These are phyloP conservation scores for Sula dactylatra DNA, from an alignment of 2,113 vertebrate genomes.

Conservation along the genomic window DNA sequence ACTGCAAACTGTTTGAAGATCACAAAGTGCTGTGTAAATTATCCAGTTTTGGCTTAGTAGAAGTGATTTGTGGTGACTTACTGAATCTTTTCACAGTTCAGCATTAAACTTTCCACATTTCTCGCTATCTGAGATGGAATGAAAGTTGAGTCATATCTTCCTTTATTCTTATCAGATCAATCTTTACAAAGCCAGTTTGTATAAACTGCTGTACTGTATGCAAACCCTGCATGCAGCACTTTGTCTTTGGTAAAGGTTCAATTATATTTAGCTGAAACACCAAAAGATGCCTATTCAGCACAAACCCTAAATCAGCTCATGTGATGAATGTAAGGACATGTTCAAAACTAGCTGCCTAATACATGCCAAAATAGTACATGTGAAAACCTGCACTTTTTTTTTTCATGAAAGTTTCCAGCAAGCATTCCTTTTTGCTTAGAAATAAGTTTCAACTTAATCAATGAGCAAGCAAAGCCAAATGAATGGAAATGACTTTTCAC, in stretches of 20 bases:
- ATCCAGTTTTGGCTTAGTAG: constrained; percentile 75
- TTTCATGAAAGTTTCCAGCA: background rate
- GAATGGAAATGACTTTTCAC: background rate
- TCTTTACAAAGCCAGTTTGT: constrained; percentile 28
- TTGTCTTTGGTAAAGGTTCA: constrained; percentile 18
- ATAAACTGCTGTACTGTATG: constrained; percentile 6
- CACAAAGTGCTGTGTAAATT: constrained; percentile 81
- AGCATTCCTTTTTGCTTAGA: constrained; percentile 33
- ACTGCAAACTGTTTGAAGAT: constrained; percentile 80
- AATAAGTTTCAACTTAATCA: constrained; percentile 33
- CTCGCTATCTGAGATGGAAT: constrained; percentile 17
- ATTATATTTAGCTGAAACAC: constrained; percentile 12
- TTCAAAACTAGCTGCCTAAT: background rate
- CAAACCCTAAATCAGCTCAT: background rate
- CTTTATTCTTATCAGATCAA: constrained; percentile 47
- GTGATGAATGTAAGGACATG: constrained; percentile 1
- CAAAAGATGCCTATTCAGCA: background rate
- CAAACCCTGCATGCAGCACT: background rate
- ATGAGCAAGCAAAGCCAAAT: background rate
- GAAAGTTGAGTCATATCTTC: constrained; percentile 59
- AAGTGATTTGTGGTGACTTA: constrained; percentile 79
- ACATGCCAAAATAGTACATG: constrained; percentile 2
- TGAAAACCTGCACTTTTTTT: background rate
- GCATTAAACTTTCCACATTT: constrained; percentile 74
- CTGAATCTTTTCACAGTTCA: constrained; percentile 76